Evolutionary conservation across 92 coral and sea anemone genomes (phyloP), one percentile per base, ranked within the genome.

Genomic region (Heliopora coerulea): DNA sequence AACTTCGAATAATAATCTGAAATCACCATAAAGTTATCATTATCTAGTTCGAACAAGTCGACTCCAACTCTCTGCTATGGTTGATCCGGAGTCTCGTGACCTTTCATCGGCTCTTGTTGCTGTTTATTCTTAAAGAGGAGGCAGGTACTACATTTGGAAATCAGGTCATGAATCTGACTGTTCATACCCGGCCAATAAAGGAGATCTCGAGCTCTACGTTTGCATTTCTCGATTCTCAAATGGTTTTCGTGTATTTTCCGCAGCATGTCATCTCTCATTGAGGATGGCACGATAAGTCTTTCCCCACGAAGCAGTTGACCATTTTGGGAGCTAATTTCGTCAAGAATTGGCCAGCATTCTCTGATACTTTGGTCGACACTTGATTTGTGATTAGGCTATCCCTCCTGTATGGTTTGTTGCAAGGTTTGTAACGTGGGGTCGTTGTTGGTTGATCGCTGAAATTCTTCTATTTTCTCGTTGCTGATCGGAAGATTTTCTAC

Each of bases 401-500:
- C 60, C 15, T 54, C 30, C 60, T 20, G 60, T 3, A 54, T 26
- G 24, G 30, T 54, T 4, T 54, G 24, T 4, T 15, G 24, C 30
- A 54, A 54, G 4, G 25, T 54, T 26, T 4, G 4, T 15, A 54
- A 26, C 26, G 30, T 26, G 4, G 60, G 60, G 60, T 54, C 60
- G 26, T 54, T 14, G 26, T 54, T 54, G 26, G 60, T 54, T 54
- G 4, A 4, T 54, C 30, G 28, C 26, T 59, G 34, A 23, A 69
- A 9, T 29, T 27, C 21, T 34, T 37, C 23, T 61, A 20, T 17
- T 33, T 25, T 73, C 21, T 13, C 50, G 28, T 24, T 57, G 39
- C 69, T 75, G 48, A 75, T 61, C 14, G 54, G 13, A 31, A 24
- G 14, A 59, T 59, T 26, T 75, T 70, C 25, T 70, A 72, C 4